phyloP scores from a whole-genome alignment of 2,888 invertebrate genomes.

The Argyra leucocephala region DNA sequence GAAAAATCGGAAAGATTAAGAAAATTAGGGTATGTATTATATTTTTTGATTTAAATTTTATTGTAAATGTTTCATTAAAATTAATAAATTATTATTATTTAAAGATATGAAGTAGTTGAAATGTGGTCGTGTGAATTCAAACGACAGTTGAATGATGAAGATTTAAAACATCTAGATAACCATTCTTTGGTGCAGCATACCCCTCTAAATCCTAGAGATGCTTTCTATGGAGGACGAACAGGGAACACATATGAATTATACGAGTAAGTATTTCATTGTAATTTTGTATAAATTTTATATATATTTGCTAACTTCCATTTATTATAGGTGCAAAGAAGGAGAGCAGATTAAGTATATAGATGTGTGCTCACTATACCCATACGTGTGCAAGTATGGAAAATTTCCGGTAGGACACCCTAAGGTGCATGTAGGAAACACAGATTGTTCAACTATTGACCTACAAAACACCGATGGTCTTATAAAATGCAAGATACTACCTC shows the following conservation, averaged over 20 bases:
- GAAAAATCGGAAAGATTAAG: background rate
- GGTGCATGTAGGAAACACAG: background rate
- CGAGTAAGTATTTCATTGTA: too few species aligned
- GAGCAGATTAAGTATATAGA: slow-evolving; percentile 29
- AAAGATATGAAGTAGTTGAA: slow-evolving; percentile 15
- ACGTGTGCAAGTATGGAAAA: slow-evolving; percentile 27
- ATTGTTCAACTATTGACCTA: background rate
- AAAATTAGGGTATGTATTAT: slow-evolving; percentile 12
- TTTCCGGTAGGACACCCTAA: slow-evolving; percentile 12
- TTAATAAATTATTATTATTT: background rate
- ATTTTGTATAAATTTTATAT: too few species aligned
- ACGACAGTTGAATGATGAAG: too few species aligned
- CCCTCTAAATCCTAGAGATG: too few species aligned
- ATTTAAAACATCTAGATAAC: too few species aligned
- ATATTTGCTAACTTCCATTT: slow-evolving; percentile 15
- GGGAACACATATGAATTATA: too few species aligned
- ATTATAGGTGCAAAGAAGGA: slow-evolving; percentile 23
- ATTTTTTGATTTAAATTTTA: background rate
- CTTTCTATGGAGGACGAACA: too few species aligned
- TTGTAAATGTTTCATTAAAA: too few species aligned
- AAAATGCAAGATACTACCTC: slow-evolving; percentile 15
- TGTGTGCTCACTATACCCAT: slow-evolving; percentile 30
- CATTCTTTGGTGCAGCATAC: too few species aligned
- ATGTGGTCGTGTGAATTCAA: slow-evolving; percentile 30
- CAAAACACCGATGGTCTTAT: slow-evolving; percentile 7